Percentiles rank a stretch among this genome's conserved stretches.
Evolutionary conservation across 1,140 invertebrate species (phyloP).

Genomic region (Camponotus pennsylvanicus): DNA sequence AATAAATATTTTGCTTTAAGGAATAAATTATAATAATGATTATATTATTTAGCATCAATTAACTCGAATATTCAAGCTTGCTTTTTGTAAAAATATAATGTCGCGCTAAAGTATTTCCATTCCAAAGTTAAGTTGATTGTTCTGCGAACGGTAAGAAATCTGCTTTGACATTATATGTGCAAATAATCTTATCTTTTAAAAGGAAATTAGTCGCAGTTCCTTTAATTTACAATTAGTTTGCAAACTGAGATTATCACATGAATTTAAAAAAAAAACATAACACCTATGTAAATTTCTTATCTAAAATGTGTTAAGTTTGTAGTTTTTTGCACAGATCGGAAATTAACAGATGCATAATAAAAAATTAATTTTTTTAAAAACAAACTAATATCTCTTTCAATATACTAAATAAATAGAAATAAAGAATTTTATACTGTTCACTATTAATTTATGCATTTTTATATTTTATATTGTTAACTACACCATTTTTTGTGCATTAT

Average conservation of each 20-base stretch:
- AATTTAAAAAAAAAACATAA: background rate
- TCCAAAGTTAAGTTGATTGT: background rate
- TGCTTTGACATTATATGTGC: constrained; percentile 1
- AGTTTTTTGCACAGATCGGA: background rate
- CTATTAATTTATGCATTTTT: no score
- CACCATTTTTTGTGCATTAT: no score
- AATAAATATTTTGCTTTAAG: background rate
- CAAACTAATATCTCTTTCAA: no score
- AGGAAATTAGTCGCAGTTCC: background rate
- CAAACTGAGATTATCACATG: background rate
- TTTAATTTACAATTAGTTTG: background rate
- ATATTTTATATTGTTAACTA: no score
- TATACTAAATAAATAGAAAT: no score
- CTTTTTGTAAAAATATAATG: background rate
- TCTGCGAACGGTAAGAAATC: background rate
- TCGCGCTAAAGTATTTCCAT: background rate
- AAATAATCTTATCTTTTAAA: constrained; percentile 2
- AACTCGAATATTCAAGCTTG: background rate
- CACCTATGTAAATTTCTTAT: background rate
- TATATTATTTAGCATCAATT: constrained; percentile 22
- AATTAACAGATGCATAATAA: background rate
- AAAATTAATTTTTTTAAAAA: background rate
- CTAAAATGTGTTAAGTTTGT: background rate
- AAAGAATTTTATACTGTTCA: no score
- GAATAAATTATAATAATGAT: constrained; percentile 39